A percentile compares a stretch with the other conserved stretches of the same genome.
Evolutionary conservation across 2,888 invertebrate species (phyloP).

Genomic region (Trachelus stipa): DNA sequence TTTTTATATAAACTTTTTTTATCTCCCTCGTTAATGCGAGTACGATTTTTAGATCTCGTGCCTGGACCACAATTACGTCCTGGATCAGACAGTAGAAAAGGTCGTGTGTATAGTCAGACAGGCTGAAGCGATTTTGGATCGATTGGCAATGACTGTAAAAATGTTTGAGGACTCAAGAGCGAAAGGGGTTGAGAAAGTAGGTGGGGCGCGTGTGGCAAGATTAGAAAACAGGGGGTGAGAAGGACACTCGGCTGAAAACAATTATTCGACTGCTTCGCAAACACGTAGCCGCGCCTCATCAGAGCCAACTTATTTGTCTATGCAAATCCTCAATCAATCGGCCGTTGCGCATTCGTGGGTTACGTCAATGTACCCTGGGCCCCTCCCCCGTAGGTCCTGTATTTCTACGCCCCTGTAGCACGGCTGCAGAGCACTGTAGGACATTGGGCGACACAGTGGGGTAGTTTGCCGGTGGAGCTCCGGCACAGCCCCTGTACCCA

Average conservation of each 20-base stretch:
- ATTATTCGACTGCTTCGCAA: conserved; percentile 45
- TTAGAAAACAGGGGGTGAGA: not conserved
- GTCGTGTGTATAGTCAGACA: not conserved
- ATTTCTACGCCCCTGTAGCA: not conserved
- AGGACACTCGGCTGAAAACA: conserved; percentile 28
- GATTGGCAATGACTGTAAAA: not conserved
- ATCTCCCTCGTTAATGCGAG: not conserved
- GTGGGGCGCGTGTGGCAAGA: not conserved
- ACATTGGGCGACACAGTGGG: not conserved
- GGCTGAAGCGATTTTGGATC: not conserved
- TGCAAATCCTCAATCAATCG: conserved; percentile 64
- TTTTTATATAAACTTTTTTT: not conserved
- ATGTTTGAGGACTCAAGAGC: not conserved
- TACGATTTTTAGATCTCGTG: too few relatives aligned
- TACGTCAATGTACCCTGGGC: not conserved
- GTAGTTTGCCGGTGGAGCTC: not conserved
- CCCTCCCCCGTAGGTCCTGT: not conserved
- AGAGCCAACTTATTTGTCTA: conserved; percentile 63
- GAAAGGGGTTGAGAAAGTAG: not conserved
- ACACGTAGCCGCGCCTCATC: conserved; percentile 50
- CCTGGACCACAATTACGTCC: not conserved
- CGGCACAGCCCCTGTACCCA: not conserved
- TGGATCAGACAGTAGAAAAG: not conserved
- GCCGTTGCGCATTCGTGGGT: conserved; percentile 1
- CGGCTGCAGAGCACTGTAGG: not conserved